phyloP scores from a whole-genome alignment of 2,113 vertebrate genomes.

The Ctenomys sociabilis region DNA sequence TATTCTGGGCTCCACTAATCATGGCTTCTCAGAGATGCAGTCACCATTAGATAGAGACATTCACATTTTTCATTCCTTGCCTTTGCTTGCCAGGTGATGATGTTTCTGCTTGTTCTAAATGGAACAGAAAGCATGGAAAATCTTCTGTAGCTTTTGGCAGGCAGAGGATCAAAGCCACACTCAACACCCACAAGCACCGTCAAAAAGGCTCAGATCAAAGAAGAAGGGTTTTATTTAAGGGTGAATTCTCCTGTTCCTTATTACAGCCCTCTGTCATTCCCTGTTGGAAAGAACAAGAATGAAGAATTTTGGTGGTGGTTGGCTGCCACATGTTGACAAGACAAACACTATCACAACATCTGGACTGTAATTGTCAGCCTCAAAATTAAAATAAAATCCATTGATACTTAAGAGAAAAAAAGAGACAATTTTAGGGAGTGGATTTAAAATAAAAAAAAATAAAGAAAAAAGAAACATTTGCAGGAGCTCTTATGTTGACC shows the following conservation, averaged over 20 bases:
- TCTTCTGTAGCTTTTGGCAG: slow-evolving; percentile 37
- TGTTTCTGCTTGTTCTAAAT: slow-evolving; percentile 17
- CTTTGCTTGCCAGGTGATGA: neutral
- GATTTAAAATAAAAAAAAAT: neutral
- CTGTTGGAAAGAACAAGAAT: neutral
- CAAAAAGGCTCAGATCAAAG: slow-evolving; percentile 58
- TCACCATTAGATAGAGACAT: neutral
- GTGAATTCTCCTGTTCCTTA: neutral
- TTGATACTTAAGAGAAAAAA: slow-evolving; percentile 13
- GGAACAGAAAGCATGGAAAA: neutral
- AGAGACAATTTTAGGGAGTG: neutral
- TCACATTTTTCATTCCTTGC: neutral
- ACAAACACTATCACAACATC: neutral
- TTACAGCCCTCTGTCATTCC: neutral
- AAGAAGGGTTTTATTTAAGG: neutral
- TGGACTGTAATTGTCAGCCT: neutral
- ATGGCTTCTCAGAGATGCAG: neutral
- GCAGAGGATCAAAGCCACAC: slow-evolving; percentile 30
- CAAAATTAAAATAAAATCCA: slow-evolving; percentile 43
- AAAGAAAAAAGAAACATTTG: neutral
- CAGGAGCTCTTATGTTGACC: slow-evolving; percentile 24
- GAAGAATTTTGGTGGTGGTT: neutral
- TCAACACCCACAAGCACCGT: neutral
- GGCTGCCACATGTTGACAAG: neutral
- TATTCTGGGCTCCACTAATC: fast-evolving